Base-by-base conservation (phyloP, 2,113 vertebrate species). In the Pithys albifrons region DNA sequence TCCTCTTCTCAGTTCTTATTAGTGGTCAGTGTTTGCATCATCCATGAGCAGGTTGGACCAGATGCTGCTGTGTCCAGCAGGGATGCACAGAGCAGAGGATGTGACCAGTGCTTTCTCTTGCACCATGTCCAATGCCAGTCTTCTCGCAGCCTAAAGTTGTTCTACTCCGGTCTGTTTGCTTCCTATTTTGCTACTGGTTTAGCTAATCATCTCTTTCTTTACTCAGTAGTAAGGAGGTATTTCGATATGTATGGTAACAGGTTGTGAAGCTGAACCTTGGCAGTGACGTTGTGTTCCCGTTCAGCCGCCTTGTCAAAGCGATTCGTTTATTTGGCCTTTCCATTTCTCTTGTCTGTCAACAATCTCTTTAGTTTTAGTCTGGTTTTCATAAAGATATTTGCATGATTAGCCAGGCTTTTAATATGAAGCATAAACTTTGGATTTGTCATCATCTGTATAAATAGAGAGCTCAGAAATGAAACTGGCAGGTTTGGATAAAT, bases 31-130 rank as follows among this genome's bases (percentile, higher is more conserved):
- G 16, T 64, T 77, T 64, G 67, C 77, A 49, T 85, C 5, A 9
- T 41, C n/a, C 5, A 0, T 49, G 81, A 67, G 84, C 64, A 62
- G 59, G 73, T 27, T 93, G 95, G 91, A 51, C 29, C 79, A 73
- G 67, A n/a, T 59, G 91, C 80, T 88, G 31, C 64, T 0, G 2
- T 7, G 85, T 55, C 95, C 97, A 95, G 95, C 64, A 97, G 97
- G 95, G 96, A 97, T 95, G 95, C 96, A 85, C 87, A 35, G 92
- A 93, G 96, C 84, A 87, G 97, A 96, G 41, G 4, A 35, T 58
- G 88, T 14, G 33, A 28, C 58, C 0, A 0, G 11, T n/a, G 4
- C 59, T 3, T 7, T 65, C 91, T 88, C 39, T 73, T 37, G 54
- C 48, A 28, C 71, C 6, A 3, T 0, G 3, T 88, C 91, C 76